These are phyloP conservation scores for Drosophila nigrodunni DNA, from an alignment of 1,140 invertebrate genomes.

Conservation along the genomic window DNA sequence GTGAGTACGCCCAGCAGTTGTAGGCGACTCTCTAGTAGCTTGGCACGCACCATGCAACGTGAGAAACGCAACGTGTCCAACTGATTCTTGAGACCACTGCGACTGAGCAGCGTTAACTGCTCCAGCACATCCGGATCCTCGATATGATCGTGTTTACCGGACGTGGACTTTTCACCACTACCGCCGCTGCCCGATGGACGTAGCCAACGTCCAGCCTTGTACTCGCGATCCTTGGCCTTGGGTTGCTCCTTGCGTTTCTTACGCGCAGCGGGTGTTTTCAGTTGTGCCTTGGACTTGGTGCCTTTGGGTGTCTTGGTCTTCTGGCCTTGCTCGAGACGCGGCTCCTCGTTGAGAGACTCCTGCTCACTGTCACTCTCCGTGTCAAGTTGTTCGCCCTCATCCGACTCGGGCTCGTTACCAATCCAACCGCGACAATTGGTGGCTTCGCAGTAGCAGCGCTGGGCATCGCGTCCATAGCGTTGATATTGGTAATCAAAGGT, in stretches of 20 bases:
- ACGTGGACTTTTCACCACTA: slow-evolving; percentile 20
- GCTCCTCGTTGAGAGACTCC: slow-evolving; percentile 41
- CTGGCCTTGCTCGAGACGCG: slow-evolving; percentile 40
- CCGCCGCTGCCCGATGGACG: slow-evolving; percentile 35
- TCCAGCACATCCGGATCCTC: slow-evolving; percentile 89
- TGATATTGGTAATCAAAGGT: slow-evolving; percentile 99
- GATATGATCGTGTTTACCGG: slow-evolving; percentile 50
- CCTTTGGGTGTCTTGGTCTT: slow-evolving; percentile 32
- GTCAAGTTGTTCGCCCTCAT: slow-evolving; percentile 87
- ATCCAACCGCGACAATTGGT: slow-evolving; percentile 96
- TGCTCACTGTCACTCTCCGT: slow-evolving; percentile 71
- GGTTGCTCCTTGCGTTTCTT: slow-evolving; percentile 48
- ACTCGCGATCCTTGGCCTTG: slow-evolving; percentile 66
- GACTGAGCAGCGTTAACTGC: slow-evolving; percentile 90
- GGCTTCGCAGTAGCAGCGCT: slow-evolving; percentile 96
- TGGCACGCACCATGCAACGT: slow-evolving; percentile 95
- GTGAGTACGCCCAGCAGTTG: slow-evolving; percentile 90
- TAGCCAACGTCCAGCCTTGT: slow-evolving; percentile 70
- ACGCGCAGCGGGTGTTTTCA: slow-evolving; percentile 20
- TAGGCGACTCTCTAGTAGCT: slow-evolving; percentile 90
- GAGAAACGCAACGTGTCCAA: slow-evolving; percentile 94
- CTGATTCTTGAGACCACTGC: slow-evolving; percentile 93
- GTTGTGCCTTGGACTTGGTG: slow-evolving; percentile 23
- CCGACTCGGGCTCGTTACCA: slow-evolving; percentile 92
- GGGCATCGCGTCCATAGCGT: slow-evolving; percentile 97